phyloP scores from a whole-genome alignment of 2,113 vertebrate species.

The Notarius quadriscutis region DNA sequence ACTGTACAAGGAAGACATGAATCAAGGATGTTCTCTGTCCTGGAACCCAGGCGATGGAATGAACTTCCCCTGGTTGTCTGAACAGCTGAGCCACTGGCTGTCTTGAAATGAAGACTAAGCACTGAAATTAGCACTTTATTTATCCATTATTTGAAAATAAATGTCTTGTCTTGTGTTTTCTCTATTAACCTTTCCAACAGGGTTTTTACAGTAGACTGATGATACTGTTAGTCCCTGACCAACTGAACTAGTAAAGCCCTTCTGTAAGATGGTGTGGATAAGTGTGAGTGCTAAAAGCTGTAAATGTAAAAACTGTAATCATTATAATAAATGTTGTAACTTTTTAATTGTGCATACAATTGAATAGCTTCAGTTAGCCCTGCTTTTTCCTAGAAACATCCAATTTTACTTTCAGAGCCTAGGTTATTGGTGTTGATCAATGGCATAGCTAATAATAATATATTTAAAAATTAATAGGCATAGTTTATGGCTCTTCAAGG shows the following conservation, averaged over 20 bases:
- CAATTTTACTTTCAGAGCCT: background rate
- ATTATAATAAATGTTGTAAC: background rate
- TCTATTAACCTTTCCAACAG: background rate
- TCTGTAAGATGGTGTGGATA: background rate
- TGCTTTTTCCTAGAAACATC: background rate
- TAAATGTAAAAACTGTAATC: background rate
- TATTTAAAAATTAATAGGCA: constrained; percentile 17
- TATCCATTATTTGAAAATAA: background rate
- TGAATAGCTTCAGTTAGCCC: background rate
- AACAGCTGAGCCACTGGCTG: background rate
- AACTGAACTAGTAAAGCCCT: background rate
- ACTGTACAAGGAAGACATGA: background rate
- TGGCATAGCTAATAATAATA: no score
- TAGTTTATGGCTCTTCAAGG: background rate
- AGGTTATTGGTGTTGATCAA: background rate
- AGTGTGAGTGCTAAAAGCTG: background rate
- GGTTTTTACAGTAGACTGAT: background rate
- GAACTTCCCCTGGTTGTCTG: background rate
- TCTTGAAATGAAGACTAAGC: background rate
- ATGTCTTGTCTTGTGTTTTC: background rate
- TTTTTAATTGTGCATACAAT: background rate
- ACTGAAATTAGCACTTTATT: background rate
- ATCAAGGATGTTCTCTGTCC: background rate
- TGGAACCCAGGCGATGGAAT: background rate
- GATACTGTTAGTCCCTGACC: background rate